These are phyloP conservation scores for Tinamus guttatus DNA, from an alignment of 2,113 vertebrate genomes.

Conservation along the genomic window DNA sequence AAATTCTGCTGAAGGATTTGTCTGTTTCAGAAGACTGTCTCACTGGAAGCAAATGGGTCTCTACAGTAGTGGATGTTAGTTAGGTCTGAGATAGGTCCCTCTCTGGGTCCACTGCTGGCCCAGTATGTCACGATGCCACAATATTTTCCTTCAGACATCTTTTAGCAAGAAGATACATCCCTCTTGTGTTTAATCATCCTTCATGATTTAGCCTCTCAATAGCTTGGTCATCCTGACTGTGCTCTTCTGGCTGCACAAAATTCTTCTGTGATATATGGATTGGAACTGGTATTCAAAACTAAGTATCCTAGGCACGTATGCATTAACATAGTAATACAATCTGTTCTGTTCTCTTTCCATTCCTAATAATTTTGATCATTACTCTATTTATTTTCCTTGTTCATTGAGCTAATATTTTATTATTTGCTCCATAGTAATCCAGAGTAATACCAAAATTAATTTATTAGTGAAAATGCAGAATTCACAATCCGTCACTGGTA, in stretches of 20 bases:
- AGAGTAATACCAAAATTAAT: background rate
- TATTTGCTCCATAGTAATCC: background rate
- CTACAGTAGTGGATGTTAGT: background rate
- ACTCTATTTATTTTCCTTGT: background rate
- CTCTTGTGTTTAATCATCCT: background rate
- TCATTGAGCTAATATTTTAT: background rate
- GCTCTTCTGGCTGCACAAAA: background rate
- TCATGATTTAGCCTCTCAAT: background rate
- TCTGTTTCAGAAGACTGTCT: background rate
- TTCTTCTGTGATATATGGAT: background rate
- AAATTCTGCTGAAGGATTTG: background rate
- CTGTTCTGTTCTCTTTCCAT: background rate
- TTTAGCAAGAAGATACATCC: background rate
- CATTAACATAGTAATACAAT: background rate
- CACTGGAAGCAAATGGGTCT: background rate
- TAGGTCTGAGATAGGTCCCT: too few species aligned
- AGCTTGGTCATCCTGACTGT: rapidly evolving
- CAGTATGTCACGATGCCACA: background rate
- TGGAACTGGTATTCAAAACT: background rate
- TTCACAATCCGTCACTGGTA: background rate
- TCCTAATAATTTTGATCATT: background rate
- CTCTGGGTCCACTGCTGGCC: too few species aligned
- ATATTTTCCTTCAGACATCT: background rate
- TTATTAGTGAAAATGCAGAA: background rate
- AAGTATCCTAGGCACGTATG: background rate